Evolutionary conservation across 2,113 vertebrate genomes (phyloP).

Genomic region (Limanda limanda): DNA sequence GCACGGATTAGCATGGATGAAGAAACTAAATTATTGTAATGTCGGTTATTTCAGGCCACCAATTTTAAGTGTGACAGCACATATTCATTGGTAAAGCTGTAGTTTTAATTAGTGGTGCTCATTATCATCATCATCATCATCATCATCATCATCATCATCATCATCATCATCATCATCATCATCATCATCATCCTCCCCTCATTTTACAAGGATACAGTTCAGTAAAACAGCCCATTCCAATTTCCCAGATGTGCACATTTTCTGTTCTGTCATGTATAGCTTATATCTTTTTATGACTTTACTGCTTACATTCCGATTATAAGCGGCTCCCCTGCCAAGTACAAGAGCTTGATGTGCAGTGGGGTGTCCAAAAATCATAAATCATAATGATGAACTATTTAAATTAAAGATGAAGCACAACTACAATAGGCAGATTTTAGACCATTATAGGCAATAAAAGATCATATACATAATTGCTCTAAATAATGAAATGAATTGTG

Average conservation of each 20-base stretch:
- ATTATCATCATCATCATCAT: neutral
- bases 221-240: neutral
- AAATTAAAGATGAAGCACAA: neutral
- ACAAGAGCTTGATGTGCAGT: neutral
- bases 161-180: neutral
- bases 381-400: neutral
- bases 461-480: neutral
- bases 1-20: constrained; percentile 40
- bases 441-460: neutral
- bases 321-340: neutral
- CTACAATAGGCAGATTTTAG: neutral
- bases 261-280: neutral
- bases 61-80: constrained; percentile 10
- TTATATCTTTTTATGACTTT: neutral
- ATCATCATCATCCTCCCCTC: neutral
- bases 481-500: neutral
- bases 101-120: constrained; percentile 14
- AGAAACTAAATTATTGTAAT: constrained; percentile 49
- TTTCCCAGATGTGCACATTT: neutral
- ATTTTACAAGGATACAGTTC: constrained; percentile 6
- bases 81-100: neutral
- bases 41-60: constrained; percentile 36
- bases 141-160: neutral
- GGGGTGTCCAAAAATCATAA: neutral
- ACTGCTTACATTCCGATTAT: neutral